Conservation (phyloP, 1,140 invertebrate species). For the Philopotamus ludificatus region DNA sequence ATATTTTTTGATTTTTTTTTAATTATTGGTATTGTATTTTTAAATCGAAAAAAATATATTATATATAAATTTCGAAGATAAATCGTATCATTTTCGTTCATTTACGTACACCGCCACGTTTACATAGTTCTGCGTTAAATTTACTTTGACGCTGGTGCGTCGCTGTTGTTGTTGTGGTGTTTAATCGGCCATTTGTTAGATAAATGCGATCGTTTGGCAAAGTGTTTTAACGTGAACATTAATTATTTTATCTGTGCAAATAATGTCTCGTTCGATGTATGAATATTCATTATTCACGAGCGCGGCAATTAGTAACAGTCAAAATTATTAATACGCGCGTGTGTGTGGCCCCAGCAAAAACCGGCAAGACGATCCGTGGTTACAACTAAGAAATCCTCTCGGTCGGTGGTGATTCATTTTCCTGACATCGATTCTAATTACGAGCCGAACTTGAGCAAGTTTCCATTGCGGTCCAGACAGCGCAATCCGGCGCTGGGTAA, state of each 20-base stretch:
- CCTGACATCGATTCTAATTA: conserved; percentile 41
- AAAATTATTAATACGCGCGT: not conserved
- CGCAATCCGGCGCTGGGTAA: not conserved
- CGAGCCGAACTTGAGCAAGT: conserved; percentile 22
- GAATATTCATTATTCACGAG: not conserved
- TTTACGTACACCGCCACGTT: no score
- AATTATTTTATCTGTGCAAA: not conserved
- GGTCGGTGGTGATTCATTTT: conserved; percentile 34
- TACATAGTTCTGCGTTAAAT: no score
- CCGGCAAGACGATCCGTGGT: not conserved
- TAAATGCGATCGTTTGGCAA: not conserved
- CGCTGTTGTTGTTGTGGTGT: not conserved
- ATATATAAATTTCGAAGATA: no score
- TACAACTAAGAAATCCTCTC: not conserved
- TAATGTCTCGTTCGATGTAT: not conserved
- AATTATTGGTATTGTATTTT: no score
- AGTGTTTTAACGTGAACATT: not conserved
- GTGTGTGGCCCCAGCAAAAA: no score
- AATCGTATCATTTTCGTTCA: no score
- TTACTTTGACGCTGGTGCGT: no score
- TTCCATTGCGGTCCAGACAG: conserved; percentile 14
- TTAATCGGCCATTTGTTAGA: not conserved
- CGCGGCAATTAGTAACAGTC: not conserved
- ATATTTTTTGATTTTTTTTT: no score
- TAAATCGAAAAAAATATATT: no score